phyloP scores from a whole-genome alignment of 2,888 invertebrate species.

The Drosophila basisetae region DNA sequence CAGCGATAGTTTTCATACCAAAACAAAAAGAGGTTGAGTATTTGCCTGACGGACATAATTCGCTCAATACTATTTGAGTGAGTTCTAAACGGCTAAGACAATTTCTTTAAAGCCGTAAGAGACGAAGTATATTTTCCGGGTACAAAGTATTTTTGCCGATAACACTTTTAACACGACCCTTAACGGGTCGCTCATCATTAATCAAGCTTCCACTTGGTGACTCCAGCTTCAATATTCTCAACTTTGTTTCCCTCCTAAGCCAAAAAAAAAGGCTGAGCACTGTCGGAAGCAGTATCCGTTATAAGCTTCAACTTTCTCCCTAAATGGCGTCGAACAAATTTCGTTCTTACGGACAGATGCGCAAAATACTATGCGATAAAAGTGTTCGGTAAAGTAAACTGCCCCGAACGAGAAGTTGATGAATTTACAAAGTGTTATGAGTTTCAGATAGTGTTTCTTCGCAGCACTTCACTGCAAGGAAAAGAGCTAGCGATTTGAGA shows the following conservation, averaged over 20 bases:
- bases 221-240: background rate
- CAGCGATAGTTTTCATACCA: background rate
- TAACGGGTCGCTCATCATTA: background rate
- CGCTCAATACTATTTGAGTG: background rate
- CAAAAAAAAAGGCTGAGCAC: background rate
- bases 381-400: background rate
- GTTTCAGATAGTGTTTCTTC: background rate
- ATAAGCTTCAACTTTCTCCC: background rate
- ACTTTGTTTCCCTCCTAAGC: background rate
- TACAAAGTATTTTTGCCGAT: background rate
- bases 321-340: background rate
- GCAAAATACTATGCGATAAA: background rate
- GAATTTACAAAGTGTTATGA: background rate
- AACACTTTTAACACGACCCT: background rate
- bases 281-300: background rate
- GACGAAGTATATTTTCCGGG: background rate
- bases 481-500: background rate
- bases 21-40: background rate
- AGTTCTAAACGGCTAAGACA: too few species aligned
- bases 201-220: background rate
- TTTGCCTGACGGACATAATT: background rate
- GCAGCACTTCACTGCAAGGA: background rate
- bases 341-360: background rate
- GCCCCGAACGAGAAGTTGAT: background rate
- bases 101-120: background rate